Conservation (phyloP, 2,888 invertebrate genomes). For the Limulus polyphemus region DNA sequence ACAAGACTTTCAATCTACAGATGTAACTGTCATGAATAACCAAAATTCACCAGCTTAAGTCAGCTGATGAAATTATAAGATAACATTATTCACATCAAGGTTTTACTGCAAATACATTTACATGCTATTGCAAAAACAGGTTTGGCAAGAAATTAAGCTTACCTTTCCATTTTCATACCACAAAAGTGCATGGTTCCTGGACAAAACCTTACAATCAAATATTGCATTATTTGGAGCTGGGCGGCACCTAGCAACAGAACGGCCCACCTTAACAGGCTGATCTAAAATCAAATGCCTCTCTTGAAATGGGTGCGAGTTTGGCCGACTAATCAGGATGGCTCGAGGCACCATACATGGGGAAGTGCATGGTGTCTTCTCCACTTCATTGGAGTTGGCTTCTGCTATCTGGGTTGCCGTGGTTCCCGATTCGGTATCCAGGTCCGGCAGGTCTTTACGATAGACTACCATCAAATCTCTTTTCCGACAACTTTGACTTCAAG, state of each 20-base stretch:
- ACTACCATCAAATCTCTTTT: background rate
- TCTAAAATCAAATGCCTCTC: conserved; percentile 66
- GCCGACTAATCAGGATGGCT: conserved; percentile 76
- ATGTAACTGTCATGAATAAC: too few relatives aligned
- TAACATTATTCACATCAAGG: too few relatives aligned
- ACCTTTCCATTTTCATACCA: conserved; percentile 92
- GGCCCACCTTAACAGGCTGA: conserved; percentile 80
- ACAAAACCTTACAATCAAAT: conserved; percentile 98
- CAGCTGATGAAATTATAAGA: too few relatives aligned
- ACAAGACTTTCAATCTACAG: too few relatives aligned
- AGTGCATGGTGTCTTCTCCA: conserved; percentile 13
- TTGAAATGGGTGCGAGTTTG: conserved; percentile 82
- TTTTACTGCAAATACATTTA: too few relatives aligned
- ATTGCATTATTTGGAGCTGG: conserved; percentile 86
- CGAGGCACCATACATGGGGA: conserved; percentile 28
- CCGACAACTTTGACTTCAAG: too few relatives aligned
- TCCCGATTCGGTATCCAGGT: conserved; percentile 1
- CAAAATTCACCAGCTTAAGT: too few relatives aligned
- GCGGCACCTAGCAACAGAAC: conserved; percentile 83
- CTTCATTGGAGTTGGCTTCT: conserved; percentile 8
- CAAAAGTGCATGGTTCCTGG: conserved; percentile 90
- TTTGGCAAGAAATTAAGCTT: conserved; percentile 17
- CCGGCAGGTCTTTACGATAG: background rate
- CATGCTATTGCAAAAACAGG: too few relatives aligned
- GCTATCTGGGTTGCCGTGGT: background rate